Conservation (phyloP, 1,140 invertebrate genomes). For the Tenebrio molitor region DNA sequence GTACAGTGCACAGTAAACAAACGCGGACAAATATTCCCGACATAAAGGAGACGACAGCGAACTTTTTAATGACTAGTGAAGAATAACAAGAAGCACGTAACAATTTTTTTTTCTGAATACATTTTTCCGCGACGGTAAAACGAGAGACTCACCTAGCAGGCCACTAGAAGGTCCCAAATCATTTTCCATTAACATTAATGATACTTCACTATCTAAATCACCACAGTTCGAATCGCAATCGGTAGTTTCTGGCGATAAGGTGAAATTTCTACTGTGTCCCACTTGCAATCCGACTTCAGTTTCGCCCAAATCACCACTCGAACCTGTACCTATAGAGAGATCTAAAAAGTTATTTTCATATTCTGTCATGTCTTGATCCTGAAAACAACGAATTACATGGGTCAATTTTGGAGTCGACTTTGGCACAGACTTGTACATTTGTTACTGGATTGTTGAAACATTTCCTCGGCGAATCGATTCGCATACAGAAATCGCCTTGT, state of each 20-base stretch:
- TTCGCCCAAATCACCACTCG: constrained; percentile 78
- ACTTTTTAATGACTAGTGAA: no score
- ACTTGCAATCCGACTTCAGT: constrained; percentile 76
- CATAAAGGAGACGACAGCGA: no score
- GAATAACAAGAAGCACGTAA: no score
- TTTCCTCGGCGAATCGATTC: constrained; percentile 70
- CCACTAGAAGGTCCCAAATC: constrained; percentile 69
- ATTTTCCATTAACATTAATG: constrained; percentile 80
- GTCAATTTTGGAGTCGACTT: no score
- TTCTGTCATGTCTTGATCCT: constrained; percentile 70
- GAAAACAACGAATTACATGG: no score
- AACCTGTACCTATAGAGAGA: constrained; percentile 75
- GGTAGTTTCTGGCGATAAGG: constrained; percentile 94
- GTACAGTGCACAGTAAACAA: no score
- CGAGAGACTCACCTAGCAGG: constrained; percentile 62
- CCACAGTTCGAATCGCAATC: constrained; percentile 92
- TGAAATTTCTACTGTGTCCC: constrained; percentile 83
- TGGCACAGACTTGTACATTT: constrained; percentile 67
- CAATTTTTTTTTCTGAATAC: no score
- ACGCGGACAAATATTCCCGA: no score
- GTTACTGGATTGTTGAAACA: constrained; percentile 70
- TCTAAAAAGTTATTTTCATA: constrained; percentile 76
- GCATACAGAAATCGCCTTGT: constrained; percentile 62
- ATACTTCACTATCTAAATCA: constrained; percentile 86
- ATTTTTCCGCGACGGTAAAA: no score